Evolutionary conservation across 2,113 vertebrate species (phyloP), one percentile per base, ranked within the genome.

Genomic region (Rhinopomastus cyanomelas): DNA sequence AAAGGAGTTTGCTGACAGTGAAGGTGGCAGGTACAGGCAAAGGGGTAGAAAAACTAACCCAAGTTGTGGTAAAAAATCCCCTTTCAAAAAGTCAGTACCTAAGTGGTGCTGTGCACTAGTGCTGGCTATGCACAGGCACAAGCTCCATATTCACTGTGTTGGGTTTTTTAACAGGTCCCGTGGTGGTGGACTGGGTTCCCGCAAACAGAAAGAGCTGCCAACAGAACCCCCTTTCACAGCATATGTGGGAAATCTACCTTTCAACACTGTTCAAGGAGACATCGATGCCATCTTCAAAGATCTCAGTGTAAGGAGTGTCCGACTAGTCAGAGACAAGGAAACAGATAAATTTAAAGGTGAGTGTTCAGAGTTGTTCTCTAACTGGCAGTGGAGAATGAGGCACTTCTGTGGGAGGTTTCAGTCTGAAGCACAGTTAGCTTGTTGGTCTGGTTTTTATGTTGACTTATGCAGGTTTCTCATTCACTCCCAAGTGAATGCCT

Each of bases 321-420:
- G 99, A 94, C 97, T 99, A 97, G 99, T 99, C 97, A 95, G 99
- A 97, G 99, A 99, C 98, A 99, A 99, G 98, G 99, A 99, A 91
- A 99, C 99, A 87, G 99, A 99, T 97, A 99, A 99, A 97, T 99
- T 99, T 96, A 99, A 99, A 99, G 99, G 99, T 99, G 85, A 94
- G 97, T 74, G 4, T 32, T 82, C 20, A 5, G n/a, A 36, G 29
- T 3, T 84, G 32, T 11, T 36, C 27, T 6, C 16, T 42, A n/a
- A 29, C 8, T 4, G 8, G 30, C 11, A 64, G 44, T 53, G 65
- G 37, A 59, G 65, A 55, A 69, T 16, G 21, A 67, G 46, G 4
- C 19, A 6, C 32, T 75, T 53, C 57, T 56, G 2, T 51, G 26
- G 32, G 16, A 11, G 26, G 21, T 72, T 81, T 64, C 56, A 22